Evolutionary conservation across 2,113 vertebrate species (phyloP), one percentile per base, ranked within the genome.

Genomic region (Australoheros scitulus): DNA sequence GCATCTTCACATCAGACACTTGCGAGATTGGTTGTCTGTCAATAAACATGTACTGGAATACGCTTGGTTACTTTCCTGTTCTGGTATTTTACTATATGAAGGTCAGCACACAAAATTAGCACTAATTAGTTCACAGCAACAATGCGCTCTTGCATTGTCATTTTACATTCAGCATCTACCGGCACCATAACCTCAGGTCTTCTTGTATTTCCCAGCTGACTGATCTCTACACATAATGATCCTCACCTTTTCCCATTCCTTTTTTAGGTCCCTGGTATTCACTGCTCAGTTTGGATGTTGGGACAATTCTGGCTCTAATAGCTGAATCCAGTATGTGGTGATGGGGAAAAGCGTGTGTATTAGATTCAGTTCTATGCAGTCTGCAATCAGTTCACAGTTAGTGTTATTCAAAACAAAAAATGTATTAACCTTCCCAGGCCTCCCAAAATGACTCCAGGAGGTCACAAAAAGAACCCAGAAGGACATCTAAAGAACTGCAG

Each of bases 1-100:
- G 89, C 26, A 4, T 43, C 79, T 82, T 52, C 63, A 87, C 85
- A 86, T 82, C 87, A 86, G 7, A 89, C 70, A 47, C 56, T 65
- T 58, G 36, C 29, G 6, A 80, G 72, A 89, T 82, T 32, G 64
- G 26, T 58, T 64, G 74, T 79, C 81, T 57, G 78, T 84, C 76
- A 84, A 80, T 68, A 90, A 77, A 88, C 68, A 24, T 61, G 81
- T 41, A n/a, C 22, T 65, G 56, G 15, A 58, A 70, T 57, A n/a
- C 6, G 15, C 43, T 36, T 32, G 41, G 50, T 75, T 63, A 64
- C 43, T 47, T 60, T 32, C 43, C 24, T 10, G 47, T 50, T 68
- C 5, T 47, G 22, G 5, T 24, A 41, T 38, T 63, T 64, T 34
- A 29, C 6, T 15, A 55, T 55, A 72, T 32, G 17, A 6, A 55